Percentiles rank a stretch among this genome's conserved stretches.
phyloP scores from a whole-genome alignment of 2,113 vertebrate genomes.

The Ammospiza nelsoni region DNA sequence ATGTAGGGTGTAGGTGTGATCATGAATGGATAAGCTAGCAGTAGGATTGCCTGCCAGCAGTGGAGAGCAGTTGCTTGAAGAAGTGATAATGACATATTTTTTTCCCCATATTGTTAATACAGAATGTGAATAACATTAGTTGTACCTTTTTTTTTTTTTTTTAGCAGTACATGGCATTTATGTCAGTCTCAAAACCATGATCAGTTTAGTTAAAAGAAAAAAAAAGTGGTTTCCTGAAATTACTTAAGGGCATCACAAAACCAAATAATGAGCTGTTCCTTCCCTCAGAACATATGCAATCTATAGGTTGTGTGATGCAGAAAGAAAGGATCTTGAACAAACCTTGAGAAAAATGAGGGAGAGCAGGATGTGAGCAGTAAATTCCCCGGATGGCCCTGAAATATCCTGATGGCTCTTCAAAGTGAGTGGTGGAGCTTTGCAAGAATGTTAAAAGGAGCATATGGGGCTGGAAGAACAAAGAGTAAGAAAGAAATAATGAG shows the following conservation, averaged over 20 bases:
- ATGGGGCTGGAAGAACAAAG: neutral
- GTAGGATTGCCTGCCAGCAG: neutral
- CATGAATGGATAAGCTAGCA: neutral
- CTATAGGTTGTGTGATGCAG: neutral
- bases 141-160: neutral
- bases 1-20: slow-evolving; percentile 7
- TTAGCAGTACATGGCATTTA: neutral
- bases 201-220: neutral
- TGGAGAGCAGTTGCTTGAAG: neutral
- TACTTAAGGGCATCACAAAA: neutral
- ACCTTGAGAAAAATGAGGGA: neutral
- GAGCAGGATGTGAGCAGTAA: neutral
- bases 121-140: neutral
- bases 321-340: neutral
- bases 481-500: neutral
- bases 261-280: neutral
- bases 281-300: neutral
- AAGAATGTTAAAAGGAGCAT: neutral
- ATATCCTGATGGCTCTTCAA: neutral
- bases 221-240: neutral
- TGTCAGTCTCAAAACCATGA: neutral
- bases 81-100: neutral
- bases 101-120: neutral
- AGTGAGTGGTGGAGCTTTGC: neutral
- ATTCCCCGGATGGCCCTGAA: neutral